Conservation (phyloP, 2,888 invertebrate species). For the Drosophila austrosaltans region DNA sequence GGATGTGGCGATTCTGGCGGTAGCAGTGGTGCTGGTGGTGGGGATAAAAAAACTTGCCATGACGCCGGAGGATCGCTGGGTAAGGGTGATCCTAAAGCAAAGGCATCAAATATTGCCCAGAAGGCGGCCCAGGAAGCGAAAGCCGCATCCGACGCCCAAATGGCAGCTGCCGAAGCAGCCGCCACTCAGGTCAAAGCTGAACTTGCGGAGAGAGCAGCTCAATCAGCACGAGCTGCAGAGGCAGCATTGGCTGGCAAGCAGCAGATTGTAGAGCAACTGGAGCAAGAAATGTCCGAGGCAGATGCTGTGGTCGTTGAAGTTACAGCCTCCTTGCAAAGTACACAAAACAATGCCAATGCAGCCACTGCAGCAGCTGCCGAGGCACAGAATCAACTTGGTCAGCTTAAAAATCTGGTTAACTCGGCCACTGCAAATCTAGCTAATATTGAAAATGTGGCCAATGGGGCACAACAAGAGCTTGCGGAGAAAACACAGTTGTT, state of each 20-base stretch:
- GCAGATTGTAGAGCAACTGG: conserved; percentile 88
- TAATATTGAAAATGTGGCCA: conserved; percentile 87
- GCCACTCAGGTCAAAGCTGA: conserved; percentile 89
- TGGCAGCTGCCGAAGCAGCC: conserved; percentile 89
- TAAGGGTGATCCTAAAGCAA: conserved; percentile 79
- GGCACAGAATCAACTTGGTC: conserved; percentile 85
- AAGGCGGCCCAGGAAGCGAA: conserved; percentile 89
- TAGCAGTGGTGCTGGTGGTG: background rate
- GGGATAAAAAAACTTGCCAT: background rate
- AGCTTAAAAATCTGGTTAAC: conserved; percentile 84
- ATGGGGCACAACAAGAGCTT: conserved; percentile 86
- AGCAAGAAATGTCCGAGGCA: conserved; percentile 88
- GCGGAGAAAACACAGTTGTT: conserved; percentile 88
- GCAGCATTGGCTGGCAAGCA: conserved; percentile 89
- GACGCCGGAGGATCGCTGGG: background rate
- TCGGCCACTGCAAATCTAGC: conserved; percentile 85
- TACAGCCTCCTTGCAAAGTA: conserved; percentile 86
- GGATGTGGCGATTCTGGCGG: background rate
- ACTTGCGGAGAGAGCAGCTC: conserved; percentile 88
- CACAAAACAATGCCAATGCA: conserved; percentile 86
- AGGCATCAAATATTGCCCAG: conserved; percentile 88
- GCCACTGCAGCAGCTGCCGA: conserved; percentile 87
- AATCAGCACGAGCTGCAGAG: conserved; percentile 89
- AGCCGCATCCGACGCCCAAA: conserved; percentile 90
- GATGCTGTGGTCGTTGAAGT: conserved; percentile 87